phyloP scores from a whole-genome alignment of 1,140 invertebrate genomes.

The Ooceraea biroi region DNA sequence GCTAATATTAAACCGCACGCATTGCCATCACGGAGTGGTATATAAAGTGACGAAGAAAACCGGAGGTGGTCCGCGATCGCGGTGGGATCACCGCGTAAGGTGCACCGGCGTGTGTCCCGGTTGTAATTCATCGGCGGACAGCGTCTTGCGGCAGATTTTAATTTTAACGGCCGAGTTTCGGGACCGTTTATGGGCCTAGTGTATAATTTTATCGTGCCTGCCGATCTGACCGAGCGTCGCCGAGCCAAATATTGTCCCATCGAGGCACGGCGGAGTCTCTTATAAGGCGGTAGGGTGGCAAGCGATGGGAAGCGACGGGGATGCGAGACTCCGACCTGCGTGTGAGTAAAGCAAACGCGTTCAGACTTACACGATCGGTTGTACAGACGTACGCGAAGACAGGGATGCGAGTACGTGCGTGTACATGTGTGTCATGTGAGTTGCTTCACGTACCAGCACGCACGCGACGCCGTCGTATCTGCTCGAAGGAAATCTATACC shows the following conservation, averaged over 20 bases:
- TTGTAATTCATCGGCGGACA: constrained; percentile 79
- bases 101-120: constrained; percentile 36
- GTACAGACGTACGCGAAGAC: constrained; percentile 6
- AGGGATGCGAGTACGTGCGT: not conserved
- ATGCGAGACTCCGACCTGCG: not conserved
- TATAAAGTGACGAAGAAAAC: constrained; percentile 66
- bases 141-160: constrained; percentile 82
- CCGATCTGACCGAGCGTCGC: constrained; percentile 81
- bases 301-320: not conserved
- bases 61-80: constrained; percentile 63
- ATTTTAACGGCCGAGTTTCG: constrained; percentile 82
- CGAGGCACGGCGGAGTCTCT: constrained; percentile 50
- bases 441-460: not conserved
- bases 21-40: constrained; percentile 7
- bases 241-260: constrained; percentile 75
- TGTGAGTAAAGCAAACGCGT: constrained; percentile 27
- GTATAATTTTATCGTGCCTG: constrained; percentile 84
- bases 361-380: constrained; percentile 12
- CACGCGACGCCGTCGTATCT: constrained; percentile 34
- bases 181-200: constrained; percentile 82
- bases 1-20: constrained; percentile 47
- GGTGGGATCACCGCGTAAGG: constrained; percentile 59
- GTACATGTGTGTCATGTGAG: not conserved
- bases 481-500: constrained; percentile 73
- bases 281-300: constrained; percentile 29